Conservation (phyloP, 2,113 vertebrate genomes). For the Neoarius graeffei region DNA sequence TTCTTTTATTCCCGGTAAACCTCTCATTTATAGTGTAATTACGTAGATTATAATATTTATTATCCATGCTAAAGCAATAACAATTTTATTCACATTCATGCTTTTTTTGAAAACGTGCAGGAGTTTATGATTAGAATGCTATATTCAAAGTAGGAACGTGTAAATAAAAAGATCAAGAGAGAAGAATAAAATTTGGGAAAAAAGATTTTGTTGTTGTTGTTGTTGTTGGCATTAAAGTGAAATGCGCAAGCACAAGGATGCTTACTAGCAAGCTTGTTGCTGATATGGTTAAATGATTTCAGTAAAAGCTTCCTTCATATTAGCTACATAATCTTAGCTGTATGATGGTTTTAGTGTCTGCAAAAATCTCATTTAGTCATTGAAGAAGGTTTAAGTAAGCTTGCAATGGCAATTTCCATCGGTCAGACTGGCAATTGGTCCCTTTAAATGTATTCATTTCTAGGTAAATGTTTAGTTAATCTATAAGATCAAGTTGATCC, state of each 20-base stretch:
- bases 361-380: background rate
- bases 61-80: background rate
- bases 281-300: background rate
- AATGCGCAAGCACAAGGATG: background rate
- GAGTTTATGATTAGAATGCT: background rate
- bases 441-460: background rate
- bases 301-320: background rate
- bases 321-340: background rate
- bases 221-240: background rate
- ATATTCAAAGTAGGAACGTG: background rate
- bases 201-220: background rate
- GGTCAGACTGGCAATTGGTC: background rate
- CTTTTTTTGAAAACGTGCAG: background rate
- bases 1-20: conserved; percentile 21
- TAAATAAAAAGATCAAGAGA: background rate
- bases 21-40: background rate
- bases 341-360: background rate
- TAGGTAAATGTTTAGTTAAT: background rate
- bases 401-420: no score
- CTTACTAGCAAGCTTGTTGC: background rate
- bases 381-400: background rate
- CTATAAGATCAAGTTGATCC: background rate
- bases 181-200: no score
- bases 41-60: background rate
- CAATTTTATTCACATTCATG: background rate